Conservation (phyloP, 2,888 invertebrate species). For the Dinocampus coccinellae region DNA sequence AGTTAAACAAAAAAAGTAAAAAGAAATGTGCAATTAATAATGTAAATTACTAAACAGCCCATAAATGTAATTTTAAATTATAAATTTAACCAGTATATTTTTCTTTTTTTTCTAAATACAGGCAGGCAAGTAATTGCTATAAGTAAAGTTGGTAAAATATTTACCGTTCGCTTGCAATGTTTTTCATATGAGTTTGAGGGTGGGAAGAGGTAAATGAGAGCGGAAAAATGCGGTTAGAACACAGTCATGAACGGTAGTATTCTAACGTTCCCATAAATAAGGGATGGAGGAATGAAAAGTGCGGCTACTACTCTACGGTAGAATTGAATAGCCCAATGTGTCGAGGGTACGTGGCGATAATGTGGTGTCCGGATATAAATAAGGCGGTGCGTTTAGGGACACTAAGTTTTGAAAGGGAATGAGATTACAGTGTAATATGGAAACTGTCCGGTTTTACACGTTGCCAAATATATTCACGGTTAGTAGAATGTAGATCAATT, state of each 20-base stretch:
- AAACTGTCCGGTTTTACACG: slow-evolving; percentile 48
- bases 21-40: too few species aligned
- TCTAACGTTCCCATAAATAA: slow-evolving; percentile 57
- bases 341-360: slow-evolving; percentile 46
- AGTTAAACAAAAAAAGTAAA: too few species aligned
- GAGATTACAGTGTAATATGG: slow-evolving; percentile 47
- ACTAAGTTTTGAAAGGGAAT: slow-evolving; percentile 53
- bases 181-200: background rate
- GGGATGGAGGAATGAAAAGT: slow-evolving; percentile 51
- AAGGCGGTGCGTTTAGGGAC: slow-evolving; percentile 53
- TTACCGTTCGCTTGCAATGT: background rate
- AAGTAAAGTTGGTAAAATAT: background rate
- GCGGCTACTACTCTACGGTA: slow-evolving; percentile 41
- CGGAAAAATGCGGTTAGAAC: slow-evolving; percentile 36
- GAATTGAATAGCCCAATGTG: slow-evolving; percentile 49
- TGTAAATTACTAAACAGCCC: too few species aligned
- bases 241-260: slow-evolving; percentile 49
- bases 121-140: background rate
- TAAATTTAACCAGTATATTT: background rate
- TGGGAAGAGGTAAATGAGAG: slow-evolving; percentile 17
- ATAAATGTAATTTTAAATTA: background rate
- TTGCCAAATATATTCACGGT: slow-evolving; percentile 42
- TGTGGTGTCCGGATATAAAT: slow-evolving; percentile 56
- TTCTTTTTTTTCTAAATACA: too few species aligned
- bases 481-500: slow-evolving; percentile 40